A percentile compares a stretch with the other conserved stretches of the same genome.
These are phyloP conservation scores for Diaprepes abbreviatus DNA, from an alignment of 2,888 invertebrate genomes.

Conservation along the genomic window DNA sequence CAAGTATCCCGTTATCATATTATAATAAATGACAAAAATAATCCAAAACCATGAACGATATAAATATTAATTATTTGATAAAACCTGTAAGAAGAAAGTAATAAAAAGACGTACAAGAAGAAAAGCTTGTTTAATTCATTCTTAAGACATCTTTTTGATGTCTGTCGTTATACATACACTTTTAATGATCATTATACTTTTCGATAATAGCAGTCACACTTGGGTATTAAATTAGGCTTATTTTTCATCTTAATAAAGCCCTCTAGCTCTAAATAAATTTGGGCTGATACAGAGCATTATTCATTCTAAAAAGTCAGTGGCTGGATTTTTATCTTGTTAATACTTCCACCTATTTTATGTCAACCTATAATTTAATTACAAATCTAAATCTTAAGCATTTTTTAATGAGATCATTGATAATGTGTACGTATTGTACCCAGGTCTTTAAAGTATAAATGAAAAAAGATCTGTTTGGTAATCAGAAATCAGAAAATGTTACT, in stretches of 20 bases:
- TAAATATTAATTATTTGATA: slow-evolving; percentile 46
- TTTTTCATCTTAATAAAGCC: slow-evolving; percentile 45
- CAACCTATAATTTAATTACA: too few relatives aligned
- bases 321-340: too few relatives aligned
- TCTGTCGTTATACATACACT: slow-evolving; percentile 46
- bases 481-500: too few relatives aligned
- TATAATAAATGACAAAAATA: slow-evolving; percentile 39
- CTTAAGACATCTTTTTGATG: slow-evolving; percentile 41
- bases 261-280: slow-evolving; percentile 24
- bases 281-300: background rate
- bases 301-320: background rate
- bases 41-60: slow-evolving; percentile 26
- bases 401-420: too few relatives aligned
- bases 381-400: too few relatives aligned
- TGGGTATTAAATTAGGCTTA: slow-evolving; percentile 43
- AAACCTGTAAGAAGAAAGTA: slow-evolving; percentile 40
- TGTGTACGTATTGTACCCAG: too few relatives aligned
- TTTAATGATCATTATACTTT: slow-evolving; percentile 48
- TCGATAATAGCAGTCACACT: slow-evolving; percentile 47
- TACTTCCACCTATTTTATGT: too few relatives aligned
- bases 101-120: slow-evolving; percentile 38
- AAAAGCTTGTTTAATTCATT: slow-evolving; percentile 36
- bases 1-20: slow-evolving; percentile 35
- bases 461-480: too few relatives aligned
- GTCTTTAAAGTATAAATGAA: too few relatives aligned